Conservation (phyloP, 2,113 vertebrate species). For the Upupa epops region DNA sequence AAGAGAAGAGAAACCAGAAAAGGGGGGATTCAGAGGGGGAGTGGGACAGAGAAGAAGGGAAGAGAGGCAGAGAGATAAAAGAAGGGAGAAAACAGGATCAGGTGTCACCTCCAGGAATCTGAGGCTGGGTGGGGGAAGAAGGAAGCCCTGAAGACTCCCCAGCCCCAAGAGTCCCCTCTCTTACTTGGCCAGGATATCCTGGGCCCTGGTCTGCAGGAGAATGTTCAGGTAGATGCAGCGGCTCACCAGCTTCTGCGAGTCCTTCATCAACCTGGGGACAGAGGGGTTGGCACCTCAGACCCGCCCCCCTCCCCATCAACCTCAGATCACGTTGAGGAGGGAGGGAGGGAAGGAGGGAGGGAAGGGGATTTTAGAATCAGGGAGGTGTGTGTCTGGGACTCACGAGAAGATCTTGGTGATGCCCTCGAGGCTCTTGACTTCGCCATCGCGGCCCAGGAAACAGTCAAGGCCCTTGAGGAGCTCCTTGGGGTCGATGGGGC, state of each 20-base stretch:
- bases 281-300: neutral
- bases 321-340: too few species aligned
- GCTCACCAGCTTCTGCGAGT: constrained; percentile 93
- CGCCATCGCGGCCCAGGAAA: constrained; percentile 90
- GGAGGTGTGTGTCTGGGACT: constrained; percentile 34
- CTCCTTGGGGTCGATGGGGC: constrained; percentile 92
- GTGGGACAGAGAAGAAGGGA: too few species aligned
- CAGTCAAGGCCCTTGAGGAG: constrained; percentile 90
- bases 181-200: constrained; percentile 88
- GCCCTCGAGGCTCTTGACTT: constrained; percentile 89
- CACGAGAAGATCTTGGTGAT: constrained; percentile 93
- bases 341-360: too few species aligned
- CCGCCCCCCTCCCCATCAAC: too few species aligned
- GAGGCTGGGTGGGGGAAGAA: too few species aligned
- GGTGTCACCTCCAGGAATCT: too few species aligned
- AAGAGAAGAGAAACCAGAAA: too few species aligned
- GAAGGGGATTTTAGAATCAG: too few species aligned
- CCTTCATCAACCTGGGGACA: constrained; percentile 92
- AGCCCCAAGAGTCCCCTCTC: neutral
- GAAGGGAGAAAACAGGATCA: too few species aligned
- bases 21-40: too few species aligned
- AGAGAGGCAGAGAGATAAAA: too few species aligned
- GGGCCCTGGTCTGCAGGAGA: constrained; percentile 89
- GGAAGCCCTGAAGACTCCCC: too few species aligned
- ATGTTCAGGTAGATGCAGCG: constrained; percentile 97